These are phyloP conservation scores for Drosophila eugracilis DNA, from an alignment of 1,140 invertebrate species.

Conservation along the genomic window DNA sequence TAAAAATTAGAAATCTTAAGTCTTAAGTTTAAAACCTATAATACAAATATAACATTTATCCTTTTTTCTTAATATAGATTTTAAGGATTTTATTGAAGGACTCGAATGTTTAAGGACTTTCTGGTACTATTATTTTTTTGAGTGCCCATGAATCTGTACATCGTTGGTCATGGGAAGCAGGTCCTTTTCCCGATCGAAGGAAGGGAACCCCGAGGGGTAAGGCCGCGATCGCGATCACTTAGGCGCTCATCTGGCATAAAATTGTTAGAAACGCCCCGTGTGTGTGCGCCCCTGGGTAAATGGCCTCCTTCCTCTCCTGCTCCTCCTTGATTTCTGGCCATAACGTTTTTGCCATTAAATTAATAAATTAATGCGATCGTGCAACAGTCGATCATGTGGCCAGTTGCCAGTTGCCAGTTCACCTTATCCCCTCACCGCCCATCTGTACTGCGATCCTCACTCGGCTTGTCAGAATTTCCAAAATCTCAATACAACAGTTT, in stretches of 20 bases:
- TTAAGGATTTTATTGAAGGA: not conserved
- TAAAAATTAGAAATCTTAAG: not conserved
- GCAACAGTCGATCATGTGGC: slow-evolving; percentile 55
- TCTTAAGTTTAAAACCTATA: too few relatives aligned
- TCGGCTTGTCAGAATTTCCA: slow-evolving; percentile 68
- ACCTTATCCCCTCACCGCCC: slow-evolving; percentile 6
- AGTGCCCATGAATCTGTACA: slow-evolving; percentile 13
- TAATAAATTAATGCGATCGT: slow-evolving; percentile 85
- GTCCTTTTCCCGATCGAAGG: slow-evolving; percentile 14
- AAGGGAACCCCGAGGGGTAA: slow-evolving; percentile 42
- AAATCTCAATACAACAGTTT: slow-evolving; percentile 69
- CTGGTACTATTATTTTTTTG: not conserved
- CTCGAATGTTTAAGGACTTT: fast-evolving
- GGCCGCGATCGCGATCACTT: slow-evolving; percentile 75
- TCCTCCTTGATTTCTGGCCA: slow-evolving; percentile 32
- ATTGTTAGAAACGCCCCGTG: slow-evolving; percentile 84
- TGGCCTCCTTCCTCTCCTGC: not conserved
- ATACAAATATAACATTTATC: too few relatives aligned
- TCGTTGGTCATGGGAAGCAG: slow-evolving; percentile 20
- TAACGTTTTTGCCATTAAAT: slow-evolving; percentile 84
- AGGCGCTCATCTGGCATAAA: slow-evolving; percentile 84
- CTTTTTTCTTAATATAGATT: too few relatives aligned
- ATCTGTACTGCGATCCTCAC: not conserved
- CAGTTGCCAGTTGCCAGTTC: slow-evolving; percentile 17
- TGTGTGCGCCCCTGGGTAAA: slow-evolving; percentile 60